Base-by-base conservation (phyloP, 2,797 vertebrate genomes). In the Mus minutoides region DNA sequence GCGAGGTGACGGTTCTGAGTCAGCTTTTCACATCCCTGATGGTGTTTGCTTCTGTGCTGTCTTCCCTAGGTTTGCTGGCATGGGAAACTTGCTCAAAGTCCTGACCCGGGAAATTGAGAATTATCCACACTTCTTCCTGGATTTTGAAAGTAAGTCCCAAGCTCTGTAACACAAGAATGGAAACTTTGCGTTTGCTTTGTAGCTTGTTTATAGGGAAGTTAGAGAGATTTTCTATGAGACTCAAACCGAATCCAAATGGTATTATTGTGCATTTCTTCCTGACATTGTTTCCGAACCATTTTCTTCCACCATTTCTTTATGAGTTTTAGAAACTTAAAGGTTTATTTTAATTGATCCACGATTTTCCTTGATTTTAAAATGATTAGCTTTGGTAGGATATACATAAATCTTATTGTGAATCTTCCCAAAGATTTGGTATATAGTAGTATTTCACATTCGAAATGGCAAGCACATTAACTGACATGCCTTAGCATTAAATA, bases 81-180 rank as follows among this genome's bases (percentile, higher is more conserved):
- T 99, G 99, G 99, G 99, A 99, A 99, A 99, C 99, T 99, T 99
- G 99, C 99, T 99, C 99, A 99, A 99, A 99, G 99, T 99, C 99
- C 99, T 99, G 99, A 99, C 99, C 99, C 99, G 99, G 99, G 99
- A 99, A 99, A 99, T 99, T 99, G 99, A 99, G 99, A 99, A 99
- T 99, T 99, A 99, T 99, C 99, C 99, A 98, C 99, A 99, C 99
- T 99, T 99, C 99, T 99, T 99, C 99, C 99, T 99, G 99, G 99
- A 99, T 99, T 99, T 99, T 99, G 99, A 99, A 99, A 99, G 99
- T 99, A 99, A 99, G 99, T 99, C 98, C 98, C 86, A 96, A 97
- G 91, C 97, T 92, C 95, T 93, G 22, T 75, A 97, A 97, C 88
- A 76, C 90, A 77, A 88, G 97, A 88, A 97, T 87, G 93, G 85